These are phyloP conservation scores for Drosophila takahashii DNA, from an alignment of 1,140 invertebrate genomes.

Conservation along the genomic window DNA sequence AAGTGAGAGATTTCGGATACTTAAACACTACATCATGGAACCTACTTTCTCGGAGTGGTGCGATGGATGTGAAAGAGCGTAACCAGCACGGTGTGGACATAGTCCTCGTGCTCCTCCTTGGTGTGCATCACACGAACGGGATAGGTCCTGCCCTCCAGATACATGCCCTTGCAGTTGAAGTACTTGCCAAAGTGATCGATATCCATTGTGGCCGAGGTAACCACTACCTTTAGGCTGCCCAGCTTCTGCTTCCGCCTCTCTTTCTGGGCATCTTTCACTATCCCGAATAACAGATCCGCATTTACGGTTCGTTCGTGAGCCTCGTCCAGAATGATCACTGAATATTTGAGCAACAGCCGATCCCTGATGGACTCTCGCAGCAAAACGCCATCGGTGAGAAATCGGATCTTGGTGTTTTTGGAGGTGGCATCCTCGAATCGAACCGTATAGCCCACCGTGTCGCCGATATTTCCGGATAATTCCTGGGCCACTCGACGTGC, in stretches of 20 bases:
- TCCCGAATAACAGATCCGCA: constrained; percentile 96
- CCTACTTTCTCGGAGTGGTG: constrained; percentile 92
- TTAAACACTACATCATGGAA: constrained; percentile 30
- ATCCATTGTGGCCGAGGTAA: constrained; percentile 98
- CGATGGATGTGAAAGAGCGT: constrained; percentile 97
- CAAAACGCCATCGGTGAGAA: constrained; percentile 96
- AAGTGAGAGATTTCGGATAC: too few relatives aligned
- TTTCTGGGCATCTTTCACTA: constrained; percentile 92
- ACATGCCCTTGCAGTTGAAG: constrained; percentile 94
- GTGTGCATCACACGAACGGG: constrained; percentile 93
- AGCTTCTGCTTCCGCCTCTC: constrained; percentile 87
- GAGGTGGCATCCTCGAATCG: constrained; percentile 94
- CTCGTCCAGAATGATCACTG: constrained; percentile 96
- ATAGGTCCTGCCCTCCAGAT: constrained; percentile 95
- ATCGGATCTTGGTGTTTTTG: constrained; percentile 91
- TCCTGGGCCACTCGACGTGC: constrained; percentile 95
- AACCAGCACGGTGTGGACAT: constrained; percentile 91
- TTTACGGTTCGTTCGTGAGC: constrained; percentile 98
- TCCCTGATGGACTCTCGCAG: constrained; percentile 93
- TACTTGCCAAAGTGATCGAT: constrained; percentile 96
- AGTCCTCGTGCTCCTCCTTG: constrained; percentile 92
- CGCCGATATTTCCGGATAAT: constrained; percentile 87
- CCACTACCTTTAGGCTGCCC: constrained; percentile 89
- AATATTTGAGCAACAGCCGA: constrained; percentile 89
- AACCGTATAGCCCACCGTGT: constrained; percentile 90